These are phyloP conservation scores for Cranoglanis bouderius DNA, from an alignment of 2,113 vertebrate genomes.

Conservation along the genomic window DNA sequence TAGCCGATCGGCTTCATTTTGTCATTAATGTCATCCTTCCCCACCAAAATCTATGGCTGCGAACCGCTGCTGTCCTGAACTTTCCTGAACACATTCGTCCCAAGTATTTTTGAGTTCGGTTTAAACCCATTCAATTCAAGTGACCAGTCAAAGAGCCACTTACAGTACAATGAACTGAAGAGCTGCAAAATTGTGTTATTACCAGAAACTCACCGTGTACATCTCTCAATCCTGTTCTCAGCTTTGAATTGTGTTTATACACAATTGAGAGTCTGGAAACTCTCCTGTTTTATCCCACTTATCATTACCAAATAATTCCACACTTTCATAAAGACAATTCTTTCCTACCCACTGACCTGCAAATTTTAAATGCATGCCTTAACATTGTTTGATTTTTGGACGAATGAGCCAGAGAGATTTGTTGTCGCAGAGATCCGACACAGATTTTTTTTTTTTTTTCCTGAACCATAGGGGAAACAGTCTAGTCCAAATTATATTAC, in stretches of 20 bases:
- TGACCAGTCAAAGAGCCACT: not conserved
- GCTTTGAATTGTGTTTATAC: not conserved
- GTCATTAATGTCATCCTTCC: not conserved
- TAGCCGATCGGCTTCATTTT: not conserved
- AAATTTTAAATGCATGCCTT: not conserved
- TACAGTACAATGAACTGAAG: not conserved
- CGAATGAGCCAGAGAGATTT: not conserved
- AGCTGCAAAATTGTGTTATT: not conserved
- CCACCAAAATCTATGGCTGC: not conserved
- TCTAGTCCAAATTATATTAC: constrained; percentile 43
- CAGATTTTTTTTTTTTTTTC: not conserved
- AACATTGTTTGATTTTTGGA: not conserved
- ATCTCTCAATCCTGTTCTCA: not conserved
- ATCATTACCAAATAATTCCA: not conserved
- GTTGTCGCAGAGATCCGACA: not conserved
- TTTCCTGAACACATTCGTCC: not conserved
- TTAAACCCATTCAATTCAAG: not conserved
- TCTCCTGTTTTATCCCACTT: not conserved
- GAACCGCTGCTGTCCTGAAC: not conserved
- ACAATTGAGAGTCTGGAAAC: not conserved
- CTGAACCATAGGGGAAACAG: constrained; percentile 24
- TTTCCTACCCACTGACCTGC: not conserved
- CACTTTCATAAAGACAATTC: not conserved
- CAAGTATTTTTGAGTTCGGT: not conserved
- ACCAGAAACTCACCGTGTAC: not conserved